These are phyloP conservation scores for Pachyuromys duprasi DNA, from an alignment of 2,797 vertebrate species.

Conservation along the genomic window DNA sequence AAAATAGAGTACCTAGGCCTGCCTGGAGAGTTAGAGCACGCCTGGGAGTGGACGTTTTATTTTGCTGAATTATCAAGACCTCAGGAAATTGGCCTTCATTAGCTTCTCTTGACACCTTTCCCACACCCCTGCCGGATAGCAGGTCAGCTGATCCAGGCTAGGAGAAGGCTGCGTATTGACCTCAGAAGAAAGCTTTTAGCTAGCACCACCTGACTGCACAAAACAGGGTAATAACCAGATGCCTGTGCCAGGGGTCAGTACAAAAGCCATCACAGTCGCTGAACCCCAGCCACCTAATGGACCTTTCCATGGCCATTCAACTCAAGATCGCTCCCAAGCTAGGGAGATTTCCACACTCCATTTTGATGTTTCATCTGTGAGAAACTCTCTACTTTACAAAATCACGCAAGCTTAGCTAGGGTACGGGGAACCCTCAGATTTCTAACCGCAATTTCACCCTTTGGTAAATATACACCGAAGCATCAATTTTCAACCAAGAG, in stretches of 20 bases:
- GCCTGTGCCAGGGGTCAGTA: neutral
- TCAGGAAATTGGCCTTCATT: slow-evolving; percentile 57
- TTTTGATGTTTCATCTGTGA: slow-evolving; percentile 52
- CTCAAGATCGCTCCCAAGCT: neutral
- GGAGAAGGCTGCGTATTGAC: no score
- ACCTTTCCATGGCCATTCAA: neutral
- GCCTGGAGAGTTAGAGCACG: neutral
- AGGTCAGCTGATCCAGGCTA: neutral
- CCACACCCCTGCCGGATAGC: neutral
- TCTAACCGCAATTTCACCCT: neutral
- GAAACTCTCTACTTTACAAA: slow-evolving; percentile 72
- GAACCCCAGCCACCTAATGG: slow-evolving; percentile 63
- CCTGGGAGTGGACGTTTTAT: neutral
- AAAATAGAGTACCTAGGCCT: neutral
- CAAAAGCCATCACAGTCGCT: neutral
- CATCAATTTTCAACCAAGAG: neutral
- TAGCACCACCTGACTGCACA: neutral
- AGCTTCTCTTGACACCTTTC: neutral
- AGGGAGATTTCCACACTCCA: neutral
- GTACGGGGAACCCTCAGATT: neutral
- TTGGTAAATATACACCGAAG: slow-evolving; percentile 3
- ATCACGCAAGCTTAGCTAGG: neutral
- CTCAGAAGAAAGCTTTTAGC: neutral
- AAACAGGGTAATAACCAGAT: neutral
- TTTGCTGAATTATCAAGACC: slow-evolving; percentile 67